These are phyloP conservation scores for Embiotoca jacksoni DNA, from an alignment of 2,113 vertebrate species.

Conservation along the genomic window DNA sequence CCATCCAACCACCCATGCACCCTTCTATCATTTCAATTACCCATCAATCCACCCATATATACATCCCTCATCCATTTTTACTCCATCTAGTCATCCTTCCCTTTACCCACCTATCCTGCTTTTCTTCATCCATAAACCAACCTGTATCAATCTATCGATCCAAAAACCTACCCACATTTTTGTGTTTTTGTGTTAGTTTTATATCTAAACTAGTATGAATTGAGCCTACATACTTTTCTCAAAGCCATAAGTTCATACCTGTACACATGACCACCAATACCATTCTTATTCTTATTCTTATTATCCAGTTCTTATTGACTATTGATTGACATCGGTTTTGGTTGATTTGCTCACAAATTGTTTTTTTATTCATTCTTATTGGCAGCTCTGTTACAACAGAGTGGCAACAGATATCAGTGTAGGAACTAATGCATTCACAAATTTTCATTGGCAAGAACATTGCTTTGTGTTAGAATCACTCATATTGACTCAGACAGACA, in stretches of 20 bases:
- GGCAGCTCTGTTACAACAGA: conserved; percentile 49
- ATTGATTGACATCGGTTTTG: neutral
- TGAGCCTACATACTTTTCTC: no score
- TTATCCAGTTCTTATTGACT: no score
- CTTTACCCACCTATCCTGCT: neutral
- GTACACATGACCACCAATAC: no score
- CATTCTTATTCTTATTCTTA: no score
- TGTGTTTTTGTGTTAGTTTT: no score
- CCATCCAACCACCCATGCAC: neutral
- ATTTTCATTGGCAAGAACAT: conserved; percentile 14
- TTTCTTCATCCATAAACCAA: neutral
- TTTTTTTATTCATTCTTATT: no score
- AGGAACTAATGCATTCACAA: conserved; percentile 22
- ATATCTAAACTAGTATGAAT: no score
- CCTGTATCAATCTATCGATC: no score
- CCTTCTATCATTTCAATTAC: neutral
- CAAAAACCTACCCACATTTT: no score
- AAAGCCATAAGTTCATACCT: no score
- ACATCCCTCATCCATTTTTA: neutral
- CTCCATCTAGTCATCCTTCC: neutral
- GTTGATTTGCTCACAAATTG: neutral
- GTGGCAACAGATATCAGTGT: conserved; percentile 57
- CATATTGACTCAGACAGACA: neutral
- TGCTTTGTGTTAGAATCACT: conserved; percentile 3
- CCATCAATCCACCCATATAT: neutral